Evolutionary conservation across 2,888 invertebrate genomes (phyloP), one percentile per base, ranked within the genome.

Genomic region (Orgyia antiqua): DNA sequence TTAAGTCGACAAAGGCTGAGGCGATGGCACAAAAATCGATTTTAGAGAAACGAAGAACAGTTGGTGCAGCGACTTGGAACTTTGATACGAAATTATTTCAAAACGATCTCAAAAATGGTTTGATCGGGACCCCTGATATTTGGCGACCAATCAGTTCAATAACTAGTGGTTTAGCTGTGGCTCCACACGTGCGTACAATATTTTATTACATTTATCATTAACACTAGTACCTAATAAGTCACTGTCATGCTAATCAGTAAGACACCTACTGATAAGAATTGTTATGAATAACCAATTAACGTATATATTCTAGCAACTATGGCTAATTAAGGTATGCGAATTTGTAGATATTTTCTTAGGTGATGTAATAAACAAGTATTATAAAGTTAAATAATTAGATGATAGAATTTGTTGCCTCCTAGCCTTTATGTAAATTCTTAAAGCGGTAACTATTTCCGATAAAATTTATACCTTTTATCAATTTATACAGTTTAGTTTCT

Each of bases 121-220:
- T 88, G 35, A 87, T 88, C 33, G 89, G 90, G 5, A 92, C 92
- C 3, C 91, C 91, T 2, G 92, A 92, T 64, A 87, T 92, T 58
- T 92, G 92, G 92, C 87, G 90, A 51, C 88, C 89, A 12, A 79
- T 92, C 29, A 89, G 88, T 56, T 90, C 90, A 24, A 91, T 92
- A 26, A 82, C 89, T 1, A 91, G 91, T 60, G 91, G 92, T 17
- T 79, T 91, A 33, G 60, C 77, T 3, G 47, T 83, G 27, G 66
- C 87, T 45, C 78, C 87, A 13, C 71, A 87, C 63, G 89, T 89
- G 73, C 58, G 80, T 64, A 12, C n/a, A 2, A 5, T 1, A 27
- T 19, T 19, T 2, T n/a, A n/a, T n/a, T n/a, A n/a, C n/a, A n/a
- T n/a, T n/a, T n/a, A n/a, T n/a, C n/a, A n/a, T n/a, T n/a, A n/a